Evolutionary conservation across 2,888 invertebrate genomes (phyloP).

Genomic region (Apodemia hepburni): DNA sequence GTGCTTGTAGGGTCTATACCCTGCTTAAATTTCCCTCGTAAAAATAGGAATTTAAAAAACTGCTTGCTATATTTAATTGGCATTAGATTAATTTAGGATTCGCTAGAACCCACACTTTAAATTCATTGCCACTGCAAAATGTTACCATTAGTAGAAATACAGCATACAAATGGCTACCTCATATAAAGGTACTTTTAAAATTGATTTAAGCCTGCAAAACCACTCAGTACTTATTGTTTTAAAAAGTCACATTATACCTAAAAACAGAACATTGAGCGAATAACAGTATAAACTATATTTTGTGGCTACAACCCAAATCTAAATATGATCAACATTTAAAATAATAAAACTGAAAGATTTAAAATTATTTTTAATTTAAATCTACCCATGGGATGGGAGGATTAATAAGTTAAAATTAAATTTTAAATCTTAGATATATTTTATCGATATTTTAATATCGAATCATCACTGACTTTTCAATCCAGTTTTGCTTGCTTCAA

Average conservation of each 20-base stretch:
- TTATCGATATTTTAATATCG: too few species aligned
- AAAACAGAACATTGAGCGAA: not conserved
- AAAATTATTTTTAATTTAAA: too few species aligned
- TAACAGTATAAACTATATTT: too few species aligned
- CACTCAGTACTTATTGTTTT: not conserved
- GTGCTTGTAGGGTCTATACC: slow-evolving; percentile 13
- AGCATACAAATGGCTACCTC: slow-evolving; percentile 26
- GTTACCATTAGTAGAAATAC: slow-evolving; percentile 28
- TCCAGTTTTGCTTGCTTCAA: not conserved
- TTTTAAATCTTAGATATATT: too few species aligned
- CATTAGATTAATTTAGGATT: slow-evolving; percentile 65
- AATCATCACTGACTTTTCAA: too few species aligned
- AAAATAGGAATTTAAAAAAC: slow-evolving; percentile 26
- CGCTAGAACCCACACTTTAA: slow-evolving; percentile 64
- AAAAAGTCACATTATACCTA: not conserved
- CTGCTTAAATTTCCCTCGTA: slow-evolving; percentile 6
- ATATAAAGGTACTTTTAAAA: slow-evolving; percentile 8
- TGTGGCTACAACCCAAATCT: too few species aligned
- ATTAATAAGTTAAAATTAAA: too few species aligned
- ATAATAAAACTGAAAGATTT: too few species aligned
- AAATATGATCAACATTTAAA: too few species aligned
- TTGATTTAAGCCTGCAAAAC: slow-evolving; percentile 1
- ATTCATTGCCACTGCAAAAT: slow-evolving; percentile 27
- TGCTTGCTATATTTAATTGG: slow-evolving; percentile 41
- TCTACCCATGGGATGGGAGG: too few species aligned